Conservation (phyloP, 2,113 vertebrate species). For the Hymenochirus boettgeri region DNA sequence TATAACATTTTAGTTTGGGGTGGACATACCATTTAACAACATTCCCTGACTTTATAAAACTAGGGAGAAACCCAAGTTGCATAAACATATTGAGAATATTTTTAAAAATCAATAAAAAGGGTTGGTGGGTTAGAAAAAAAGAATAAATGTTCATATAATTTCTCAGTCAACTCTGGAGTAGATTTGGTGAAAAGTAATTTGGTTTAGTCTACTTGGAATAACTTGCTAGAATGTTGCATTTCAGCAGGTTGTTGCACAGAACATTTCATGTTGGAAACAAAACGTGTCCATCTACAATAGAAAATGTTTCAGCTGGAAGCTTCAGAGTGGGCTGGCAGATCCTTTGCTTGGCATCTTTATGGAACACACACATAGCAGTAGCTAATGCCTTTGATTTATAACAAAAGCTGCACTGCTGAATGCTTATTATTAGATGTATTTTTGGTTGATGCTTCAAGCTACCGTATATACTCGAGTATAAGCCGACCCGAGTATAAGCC, state of each 20-base stretch:
- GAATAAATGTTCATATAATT: too few species aligned
- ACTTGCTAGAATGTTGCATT: not conserved
- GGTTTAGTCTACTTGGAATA: not conserved
- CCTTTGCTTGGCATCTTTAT: slow-evolving; percentile 12
- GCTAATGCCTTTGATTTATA: slow-evolving; percentile 25
- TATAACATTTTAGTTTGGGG: too few species aligned
- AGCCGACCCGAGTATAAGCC: too few species aligned
- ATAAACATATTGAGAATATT: too few species aligned
- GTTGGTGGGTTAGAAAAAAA: too few species aligned
- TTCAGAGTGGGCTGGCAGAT: slow-evolving; percentile 8
- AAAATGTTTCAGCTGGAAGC: slow-evolving; percentile 23
- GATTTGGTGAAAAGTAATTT: not conserved
- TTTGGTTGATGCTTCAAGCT: not conserved
- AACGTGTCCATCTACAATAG: slow-evolving; percentile 4
- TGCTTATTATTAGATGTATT: not conserved
- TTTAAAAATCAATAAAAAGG: too few species aligned
- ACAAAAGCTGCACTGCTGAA: not conserved
- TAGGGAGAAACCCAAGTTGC: too few species aligned
- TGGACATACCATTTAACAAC: too few species aligned
- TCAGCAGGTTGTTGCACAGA: not conserved
- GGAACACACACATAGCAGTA: slow-evolving; percentile 5
- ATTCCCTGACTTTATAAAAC: too few species aligned
- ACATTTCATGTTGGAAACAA: not conserved
- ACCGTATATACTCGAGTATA: too few species aligned
- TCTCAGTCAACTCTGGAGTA: too few species aligned